Percentiles rank a stretch among this genome's conserved stretches.
Evolutionary conservation across 2,888 invertebrate species (phyloP).

Genomic region (Amiota minor): DNA sequence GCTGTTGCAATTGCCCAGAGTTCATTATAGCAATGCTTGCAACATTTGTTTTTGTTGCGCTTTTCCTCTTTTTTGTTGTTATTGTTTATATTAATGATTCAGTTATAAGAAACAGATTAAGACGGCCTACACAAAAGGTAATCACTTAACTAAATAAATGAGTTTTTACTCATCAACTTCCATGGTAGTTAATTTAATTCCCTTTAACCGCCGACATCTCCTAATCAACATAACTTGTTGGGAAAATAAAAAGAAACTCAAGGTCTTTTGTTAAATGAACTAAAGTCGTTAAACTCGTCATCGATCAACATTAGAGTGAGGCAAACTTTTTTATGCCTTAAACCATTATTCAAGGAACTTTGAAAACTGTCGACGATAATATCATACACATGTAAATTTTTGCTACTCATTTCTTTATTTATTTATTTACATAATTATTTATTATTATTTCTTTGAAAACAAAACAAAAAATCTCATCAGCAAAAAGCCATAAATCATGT

Average conservation of each 20-base stretch:
- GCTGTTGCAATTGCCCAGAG: slow-evolving; percentile 48
- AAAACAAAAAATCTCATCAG: slow-evolving; percentile 10
- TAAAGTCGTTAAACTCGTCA: slow-evolving; percentile 26
- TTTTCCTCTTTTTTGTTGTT: not conserved
- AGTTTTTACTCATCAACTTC: no score
- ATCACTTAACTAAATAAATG: no score
- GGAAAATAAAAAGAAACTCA: no score
- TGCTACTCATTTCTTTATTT: not conserved
- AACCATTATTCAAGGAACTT: slow-evolving; percentile 14
- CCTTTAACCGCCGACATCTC: no score
- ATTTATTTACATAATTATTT: not conserved
- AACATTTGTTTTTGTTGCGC: slow-evolving; percentile 26
- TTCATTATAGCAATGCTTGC: slow-evolving; percentile 49
- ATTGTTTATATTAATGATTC: no score
- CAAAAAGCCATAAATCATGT: slow-evolving; percentile 24
- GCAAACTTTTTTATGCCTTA: not conserved
- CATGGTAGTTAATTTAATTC: no score
- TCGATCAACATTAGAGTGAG: slow-evolving; percentile 13
- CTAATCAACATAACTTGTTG: no score
- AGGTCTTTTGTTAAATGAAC: not conserved
- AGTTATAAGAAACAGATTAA: no score
- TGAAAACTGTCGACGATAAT: slow-evolving; percentile 1
- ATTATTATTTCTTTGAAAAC: not conserved
- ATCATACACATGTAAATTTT: slow-evolving; percentile 20
- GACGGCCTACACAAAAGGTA: no score